Evolutionary conservation across 1,140 invertebrate genomes (phyloP).

Genomic region (Parasteatoda tepidariorum): DNA sequence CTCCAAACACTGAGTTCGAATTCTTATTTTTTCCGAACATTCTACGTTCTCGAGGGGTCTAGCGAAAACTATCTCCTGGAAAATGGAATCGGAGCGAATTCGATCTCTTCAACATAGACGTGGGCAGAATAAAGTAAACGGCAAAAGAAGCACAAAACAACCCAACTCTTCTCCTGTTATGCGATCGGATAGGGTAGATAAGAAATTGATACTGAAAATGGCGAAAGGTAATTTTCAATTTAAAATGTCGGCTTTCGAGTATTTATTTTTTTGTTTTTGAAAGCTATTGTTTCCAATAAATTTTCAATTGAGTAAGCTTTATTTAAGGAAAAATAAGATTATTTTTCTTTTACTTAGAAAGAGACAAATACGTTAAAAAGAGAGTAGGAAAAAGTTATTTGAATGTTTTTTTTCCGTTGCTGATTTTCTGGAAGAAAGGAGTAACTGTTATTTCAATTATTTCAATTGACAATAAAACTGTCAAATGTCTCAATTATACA

Average conservation of each 20-base stretch:
- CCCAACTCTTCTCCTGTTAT: background rate
- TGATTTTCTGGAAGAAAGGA: too few species aligned
- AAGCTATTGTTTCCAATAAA: slow-evolving; percentile 24
- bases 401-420: too few species aligned
- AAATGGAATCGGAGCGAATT: slow-evolving; percentile 39
- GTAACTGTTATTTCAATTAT: too few species aligned
- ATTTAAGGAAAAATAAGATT: background rate
- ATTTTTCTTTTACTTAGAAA: too few species aligned
- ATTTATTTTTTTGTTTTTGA: background rate
- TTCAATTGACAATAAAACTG: too few species aligned
- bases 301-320: background rate
- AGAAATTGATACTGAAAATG: slow-evolving; percentile 39
- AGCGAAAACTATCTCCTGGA: slow-evolving; percentile 11
- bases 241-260: background rate
- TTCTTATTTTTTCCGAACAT: slow-evolving; percentile 1
- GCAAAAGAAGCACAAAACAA: slow-evolving; percentile 13
- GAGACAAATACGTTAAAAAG: too few species aligned
- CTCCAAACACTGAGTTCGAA: slow-evolving; percentile 12
- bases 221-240: slow-evolving; percentile 7
- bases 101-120: slow-evolving; percentile 46
- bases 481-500: too few species aligned
- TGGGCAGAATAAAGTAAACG: slow-evolving; percentile 49
- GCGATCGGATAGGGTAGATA: background rate
- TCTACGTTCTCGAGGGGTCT: background rate
- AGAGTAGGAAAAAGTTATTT: too few species aligned